phyloP scores from a whole-genome alignment of 2,797 vertebrate species.

The Hyperoplus immaculatus region DNA sequence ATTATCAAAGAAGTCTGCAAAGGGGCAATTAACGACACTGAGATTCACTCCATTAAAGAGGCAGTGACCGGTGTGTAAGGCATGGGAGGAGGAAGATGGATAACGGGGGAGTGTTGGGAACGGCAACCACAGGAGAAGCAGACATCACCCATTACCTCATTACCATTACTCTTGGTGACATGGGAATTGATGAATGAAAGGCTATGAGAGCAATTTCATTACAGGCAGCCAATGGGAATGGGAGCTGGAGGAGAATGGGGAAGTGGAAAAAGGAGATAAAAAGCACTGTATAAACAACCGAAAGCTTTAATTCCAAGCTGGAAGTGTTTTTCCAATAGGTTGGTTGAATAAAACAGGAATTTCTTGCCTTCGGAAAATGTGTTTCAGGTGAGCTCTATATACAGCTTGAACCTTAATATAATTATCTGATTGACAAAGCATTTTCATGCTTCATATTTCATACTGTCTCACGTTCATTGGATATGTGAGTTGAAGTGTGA shows the following conservation, averaged over 20 bases:
- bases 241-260: slow-evolving; percentile 9
- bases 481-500: slow-evolving; percentile 10
- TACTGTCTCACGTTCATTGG: background rate
- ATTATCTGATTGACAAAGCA: background rate
- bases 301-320: slow-evolving; percentile 35
- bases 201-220: slow-evolving; percentile 45
- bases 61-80: slow-evolving; percentile 32
- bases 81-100: slow-evolving; percentile 48
- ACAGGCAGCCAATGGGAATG: slow-evolving; percentile 14
- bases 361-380: background rate
- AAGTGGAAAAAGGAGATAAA: slow-evolving; percentile 14
- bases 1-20: slow-evolving; percentile 11
- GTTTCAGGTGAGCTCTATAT: background rate
- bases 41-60: slow-evolving; percentile 48
- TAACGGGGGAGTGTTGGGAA: slow-evolving; percentile 40
- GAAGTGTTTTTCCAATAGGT: background rate
- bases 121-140: slow-evolving; percentile 47
- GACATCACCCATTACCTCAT: slow-evolving; percentile 61
- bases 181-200: slow-evolving; percentile 56
- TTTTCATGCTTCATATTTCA: slow-evolving; percentile 2
- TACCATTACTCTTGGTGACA: slow-evolving; percentile 53
- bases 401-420: background rate
- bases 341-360: background rate
- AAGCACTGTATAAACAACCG: slow-evolving; percentile 6
- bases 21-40: slow-evolving; percentile 45